phyloP scores from a whole-genome alignment of 2,113 vertebrate genomes.

The Sakesphorus luctuosus region DNA sequence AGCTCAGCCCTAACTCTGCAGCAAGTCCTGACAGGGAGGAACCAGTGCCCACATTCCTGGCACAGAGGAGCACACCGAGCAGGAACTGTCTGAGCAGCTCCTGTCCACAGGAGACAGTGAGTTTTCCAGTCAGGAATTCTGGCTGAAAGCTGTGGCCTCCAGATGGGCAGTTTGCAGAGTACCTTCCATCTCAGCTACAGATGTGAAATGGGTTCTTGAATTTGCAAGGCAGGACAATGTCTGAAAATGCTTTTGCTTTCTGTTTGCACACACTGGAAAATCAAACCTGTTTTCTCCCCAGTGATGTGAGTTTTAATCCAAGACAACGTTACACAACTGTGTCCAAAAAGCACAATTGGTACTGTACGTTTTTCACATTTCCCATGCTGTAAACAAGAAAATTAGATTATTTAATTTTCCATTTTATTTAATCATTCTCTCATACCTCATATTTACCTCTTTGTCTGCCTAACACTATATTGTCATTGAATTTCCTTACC shows the following conservation, averaged over 20 bases:
- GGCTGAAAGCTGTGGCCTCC: background rate
- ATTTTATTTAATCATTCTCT: background rate
- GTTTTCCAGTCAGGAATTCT: background rate
- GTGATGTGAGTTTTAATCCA: background rate
- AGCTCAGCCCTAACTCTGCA: background rate
- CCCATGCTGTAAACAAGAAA: background rate
- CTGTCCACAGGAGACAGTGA: background rate
- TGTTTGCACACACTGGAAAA: background rate
- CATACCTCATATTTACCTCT: background rate
- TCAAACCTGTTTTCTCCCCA: background rate
- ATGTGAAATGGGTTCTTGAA: background rate
- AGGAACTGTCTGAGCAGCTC: background rate
- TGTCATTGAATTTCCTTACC: background rate
- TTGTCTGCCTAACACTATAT: background rate
- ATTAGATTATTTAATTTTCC: background rate
- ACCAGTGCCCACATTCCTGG: slow-evolving; percentile 26
- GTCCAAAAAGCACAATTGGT: background rate
- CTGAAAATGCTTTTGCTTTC: slow-evolving; percentile 9
- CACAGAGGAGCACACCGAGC: background rate
- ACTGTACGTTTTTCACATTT: background rate
- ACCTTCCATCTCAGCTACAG: background rate
- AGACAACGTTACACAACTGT: background rate
- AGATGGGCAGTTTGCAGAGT: background rate
- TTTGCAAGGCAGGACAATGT: background rate
- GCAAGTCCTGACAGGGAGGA: slow-evolving; percentile 25